Base-by-base conservation (phyloP, 2,113 vertebrate species). In the Ceuthmochares aereus region DNA sequence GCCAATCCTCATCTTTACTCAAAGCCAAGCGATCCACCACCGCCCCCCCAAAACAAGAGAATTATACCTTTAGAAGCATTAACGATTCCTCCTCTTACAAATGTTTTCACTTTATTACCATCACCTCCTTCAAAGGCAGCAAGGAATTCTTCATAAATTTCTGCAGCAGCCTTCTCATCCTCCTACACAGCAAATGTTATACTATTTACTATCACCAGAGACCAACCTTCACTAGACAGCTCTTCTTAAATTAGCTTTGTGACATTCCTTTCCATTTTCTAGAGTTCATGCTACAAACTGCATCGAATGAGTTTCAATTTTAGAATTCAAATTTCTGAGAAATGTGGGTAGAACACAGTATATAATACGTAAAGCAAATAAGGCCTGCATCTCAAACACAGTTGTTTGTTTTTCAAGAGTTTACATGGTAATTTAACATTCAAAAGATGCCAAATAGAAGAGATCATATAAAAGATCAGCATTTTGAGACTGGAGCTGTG, bases 121-220 rank as follows among this genome's bases (percentile, higher is more conserved):
- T 99, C 99, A 64, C 99, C 98, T 96, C 99, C 99, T 98, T 99
- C 99, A 98, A 99, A 99, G 26, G 99, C 99, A 95, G 99, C 99
- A 75, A 99, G 99, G 97, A 99, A 99, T 95, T 99, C 99, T 96
- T 99, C 99, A 94, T 99, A 99, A 82, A 99, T 99, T 95, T 99
- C 99, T 72, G 99, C 99, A 86, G 99, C 99, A 89, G 99, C 99
- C 87, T 99, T 99, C 97, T 99, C 99, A 98, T 99, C 99, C 97
- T 99, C 99, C 99, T 99, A 97, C 90, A 96, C 0, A 95, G 40
- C 45, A 93, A 97, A 96, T 89, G 91, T 95, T 93, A 88, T 76
- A 76, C 77, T 93, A 74, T 84, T 96, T 96, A 97, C 87, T 85
- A 97, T 82, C 51, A 93, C 9, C 25, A 67, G 56, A 92, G 73